Percentiles rank a stretch among this genome's conserved stretches.
phyloP scores from a whole-genome alignment of 2,888 invertebrate genomes.

The Eilema depressum region DNA sequence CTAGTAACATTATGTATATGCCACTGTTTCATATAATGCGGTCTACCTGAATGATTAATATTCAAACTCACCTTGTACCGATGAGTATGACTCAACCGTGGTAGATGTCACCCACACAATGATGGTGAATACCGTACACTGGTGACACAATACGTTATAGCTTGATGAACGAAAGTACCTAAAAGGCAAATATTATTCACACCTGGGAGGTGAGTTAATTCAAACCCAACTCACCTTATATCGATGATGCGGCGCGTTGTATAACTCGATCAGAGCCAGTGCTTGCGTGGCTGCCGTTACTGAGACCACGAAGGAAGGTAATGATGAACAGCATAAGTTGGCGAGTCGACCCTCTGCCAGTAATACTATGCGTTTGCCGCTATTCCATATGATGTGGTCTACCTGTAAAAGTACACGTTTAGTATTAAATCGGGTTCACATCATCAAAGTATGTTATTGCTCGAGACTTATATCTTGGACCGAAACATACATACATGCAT shows the following conservation, averaged over 20 bases:
- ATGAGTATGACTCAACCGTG: no score
- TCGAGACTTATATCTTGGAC: no score
- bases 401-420: conserved; percentile 83
- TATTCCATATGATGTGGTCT: conserved; percentile 99
- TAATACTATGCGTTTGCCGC: conserved; percentile 97
- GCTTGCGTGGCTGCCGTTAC: conserved; percentile 99
- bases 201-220: neutral
- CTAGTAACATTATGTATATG: conserved; percentile 96
- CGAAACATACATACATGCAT: no score
- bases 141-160: no score
- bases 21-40: conserved; percentile 99
- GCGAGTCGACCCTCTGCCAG: conserved; percentile 98
- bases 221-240: conserved; percentile 19
- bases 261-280: conserved; percentile 97
- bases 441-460: no score
- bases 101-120: no score
- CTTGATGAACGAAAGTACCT: no score
- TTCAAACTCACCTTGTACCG: no score
- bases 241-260: conserved; percentile 97
- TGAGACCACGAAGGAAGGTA: conserved; percentile 99
- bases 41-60: conserved; percentile 90
- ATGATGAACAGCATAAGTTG: conserved; percentile 98
- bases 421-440: neutral
- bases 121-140: no score
- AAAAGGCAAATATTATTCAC: no score